phyloP scores from a whole-genome alignment of 2,797 vertebrate species.

The Ciconia nigra region DNA sequence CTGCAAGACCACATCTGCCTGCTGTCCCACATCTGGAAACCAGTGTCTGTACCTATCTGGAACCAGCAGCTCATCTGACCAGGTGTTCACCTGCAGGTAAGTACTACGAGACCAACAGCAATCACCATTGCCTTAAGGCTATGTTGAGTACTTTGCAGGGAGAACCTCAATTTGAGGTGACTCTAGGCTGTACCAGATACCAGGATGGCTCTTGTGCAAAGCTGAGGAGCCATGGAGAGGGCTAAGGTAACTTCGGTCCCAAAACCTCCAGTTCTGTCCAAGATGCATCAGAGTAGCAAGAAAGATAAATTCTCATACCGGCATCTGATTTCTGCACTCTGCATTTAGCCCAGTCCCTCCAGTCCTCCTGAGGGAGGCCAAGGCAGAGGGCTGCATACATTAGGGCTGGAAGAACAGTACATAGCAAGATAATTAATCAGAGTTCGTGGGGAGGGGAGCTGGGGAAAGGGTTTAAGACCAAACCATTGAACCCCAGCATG shows the following conservation, averaged over 20 bases:
- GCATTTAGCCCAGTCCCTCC: background rate
- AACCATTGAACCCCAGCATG: background rate
- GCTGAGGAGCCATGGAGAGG: fast-evolving
- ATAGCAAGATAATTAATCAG: background rate
- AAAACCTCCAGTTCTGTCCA: background rate
- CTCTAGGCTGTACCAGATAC: background rate
- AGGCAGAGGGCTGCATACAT: background rate
- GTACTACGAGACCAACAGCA: background rate
- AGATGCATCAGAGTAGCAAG: background rate
- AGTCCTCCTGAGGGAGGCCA: background rate
- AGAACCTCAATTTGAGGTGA: background rate
- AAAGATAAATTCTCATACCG: background rate
- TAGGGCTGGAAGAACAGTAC: background rate
- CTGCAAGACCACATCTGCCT: background rate
- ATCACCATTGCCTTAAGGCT: too few species aligned
- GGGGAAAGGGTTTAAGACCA: background rate
- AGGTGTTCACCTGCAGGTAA: background rate
- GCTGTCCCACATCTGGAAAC: background rate
- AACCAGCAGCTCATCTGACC: background rate
- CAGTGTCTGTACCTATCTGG: too few species aligned
- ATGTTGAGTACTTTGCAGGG: background rate
- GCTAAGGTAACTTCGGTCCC: background rate
- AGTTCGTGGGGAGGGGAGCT: background rate
- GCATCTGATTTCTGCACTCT: background rate
- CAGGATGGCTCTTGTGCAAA: background rate